Evolutionary conservation across 2,888 invertebrate genomes (phyloP), one percentile per base, ranked within the genome.

Genomic region (Alcis repandata): DNA sequence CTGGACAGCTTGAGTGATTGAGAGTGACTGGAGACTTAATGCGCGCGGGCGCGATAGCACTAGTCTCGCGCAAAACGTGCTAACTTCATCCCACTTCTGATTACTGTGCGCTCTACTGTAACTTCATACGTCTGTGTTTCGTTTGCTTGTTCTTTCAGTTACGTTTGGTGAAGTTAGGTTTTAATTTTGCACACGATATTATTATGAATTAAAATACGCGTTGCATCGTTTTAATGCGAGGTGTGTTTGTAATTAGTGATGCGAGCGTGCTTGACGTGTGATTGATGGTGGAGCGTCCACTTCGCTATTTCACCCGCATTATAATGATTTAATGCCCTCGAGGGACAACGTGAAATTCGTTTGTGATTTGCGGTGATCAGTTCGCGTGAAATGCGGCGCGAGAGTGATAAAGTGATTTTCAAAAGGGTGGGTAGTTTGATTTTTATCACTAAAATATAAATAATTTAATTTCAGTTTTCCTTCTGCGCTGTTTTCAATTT

Each of bases 11-110:
- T 90, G 91, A 92, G 92, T 92, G 92, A 92, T 92, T 91, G 92
- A 92, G 92, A 92, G 89, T 92, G 92, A 92, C 92, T 92, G 87
- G 87, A 87, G 90, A 88, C 91, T 91, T 92, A 92, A 92, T 92
- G 91, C 90, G 90, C 90, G 84, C 85, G 82, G 80, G 88, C 89
- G 88, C 86, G 88, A 86, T 84, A 84, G 80, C 71, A 73, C 67
- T 63, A 70, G 59, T 68, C 51, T 68, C 64, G 13, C 51, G 66
- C 74, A 69, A 70, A 87, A 84, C 70, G 84, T 67, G 73, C 20
- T 75, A 87, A 79, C 78, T 77, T 74, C 68, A 20, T 36, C 71
- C 63, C 73, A 68, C 59, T 59, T 82, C 79, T 79, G 68, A 66
- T 72, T 59, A 85, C 83, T 77, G 68, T 72, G 76, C 73, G 63